Evolutionary conservation across 64 coral and sea anemone genomes (phyloP), one percentile per base, ranked within the genome.

Genomic region (Montipora cactus): DNA sequence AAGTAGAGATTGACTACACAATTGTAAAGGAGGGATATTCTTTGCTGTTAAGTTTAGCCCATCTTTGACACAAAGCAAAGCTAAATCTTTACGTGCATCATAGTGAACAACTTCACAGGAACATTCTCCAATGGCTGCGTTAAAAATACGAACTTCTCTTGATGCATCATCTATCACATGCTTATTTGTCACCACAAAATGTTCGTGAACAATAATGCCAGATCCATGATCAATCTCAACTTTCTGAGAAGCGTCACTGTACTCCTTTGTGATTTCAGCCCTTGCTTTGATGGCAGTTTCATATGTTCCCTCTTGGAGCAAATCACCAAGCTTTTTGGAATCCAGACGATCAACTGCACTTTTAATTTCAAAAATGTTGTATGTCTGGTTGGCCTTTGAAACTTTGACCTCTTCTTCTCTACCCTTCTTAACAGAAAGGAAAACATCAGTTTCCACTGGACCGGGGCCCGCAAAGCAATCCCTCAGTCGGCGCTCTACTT

Each of bases 341-440:
- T 83, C 80, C 67, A 83, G 67, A 45, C 67, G 5, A 45, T 67
- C 28, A 46, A 83, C 12, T 44, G 80, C 80, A 4, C 13, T 16
- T 47, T 83, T 64, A 1, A 83, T 83, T 3, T 83, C 13, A 83
- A 83, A 66, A 67, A 83, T 67, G 44, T 66, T 15, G 46, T 66
- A 83, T 23, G 22, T 23, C 22, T 23, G 22, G 22, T 23, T 23
- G 22, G 22, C 0, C 22, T 23, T 23, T 23, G 22, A 23, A 23
- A 23, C 22, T 0, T 0, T 23, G 22, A 23, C 22, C 22, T 23
- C 22, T 23, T 23, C 22, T 23, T 23, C 22, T 23, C 0, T 0
- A 23, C 22, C 22, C 22, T 23, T 23, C 22, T n/a, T n/a, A n/a
- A 23, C 22, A 23, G 22, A 23, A 23, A 23, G 22, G 0, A 23